A percentile compares a stretch with the other conserved stretches of the same genome.
phyloP scores from a whole-genome alignment of 2,113 vertebrate genomes.

The Ursus arctos region DNA sequence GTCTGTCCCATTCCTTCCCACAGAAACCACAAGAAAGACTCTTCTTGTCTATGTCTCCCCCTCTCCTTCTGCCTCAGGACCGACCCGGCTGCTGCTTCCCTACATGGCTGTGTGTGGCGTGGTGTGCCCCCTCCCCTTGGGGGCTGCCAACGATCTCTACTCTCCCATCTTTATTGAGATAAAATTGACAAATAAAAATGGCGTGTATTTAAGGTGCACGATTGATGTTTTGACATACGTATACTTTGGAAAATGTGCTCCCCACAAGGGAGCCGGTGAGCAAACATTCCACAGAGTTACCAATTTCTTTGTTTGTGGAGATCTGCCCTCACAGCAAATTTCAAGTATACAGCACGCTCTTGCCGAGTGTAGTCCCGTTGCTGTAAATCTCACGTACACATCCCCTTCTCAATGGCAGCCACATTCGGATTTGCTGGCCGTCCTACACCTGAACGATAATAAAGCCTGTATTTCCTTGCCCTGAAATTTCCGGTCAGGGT shows the following conservation, averaged over 20 bases:
- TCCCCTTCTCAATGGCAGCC: neutral
- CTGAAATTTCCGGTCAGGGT: too few relatives aligned
- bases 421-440: neutral
- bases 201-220: neutral
- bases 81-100: neutral
- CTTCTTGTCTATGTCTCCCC: neutral
- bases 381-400: neutral
- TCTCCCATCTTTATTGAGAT: neutral
- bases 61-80: neutral
- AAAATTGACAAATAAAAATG: neutral
- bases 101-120: neutral
- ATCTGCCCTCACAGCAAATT: too few relatives aligned
- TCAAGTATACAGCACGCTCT: neutral
- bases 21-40: neutral
- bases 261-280: fast-evolving
- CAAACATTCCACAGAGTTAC: neutral
- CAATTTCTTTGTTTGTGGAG: neutral
- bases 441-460: neutral
- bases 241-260: too few relatives aligned
- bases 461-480: neutral
- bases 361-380: neutral
- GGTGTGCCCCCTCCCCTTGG: neutral
- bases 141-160: neutral
- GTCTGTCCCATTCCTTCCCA: neutral
- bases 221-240: neutral